phyloP scores from a whole-genome alignment of 1,140 invertebrate genomes.

The Acromyrmex charruanus region DNA sequence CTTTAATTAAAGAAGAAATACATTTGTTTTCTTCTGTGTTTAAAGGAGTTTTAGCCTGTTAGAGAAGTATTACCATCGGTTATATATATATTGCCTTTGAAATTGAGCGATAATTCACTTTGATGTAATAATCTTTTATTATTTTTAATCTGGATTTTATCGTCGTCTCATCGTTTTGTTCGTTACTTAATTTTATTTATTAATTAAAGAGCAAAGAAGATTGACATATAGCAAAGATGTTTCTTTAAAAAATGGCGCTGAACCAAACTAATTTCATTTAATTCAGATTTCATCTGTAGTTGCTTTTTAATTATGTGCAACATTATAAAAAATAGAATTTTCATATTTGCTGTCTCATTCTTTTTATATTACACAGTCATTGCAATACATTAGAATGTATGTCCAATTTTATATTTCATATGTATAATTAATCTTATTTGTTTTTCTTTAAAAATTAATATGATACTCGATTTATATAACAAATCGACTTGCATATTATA shows the following conservation, averaged over 20 bases:
- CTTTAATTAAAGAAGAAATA: not conserved
- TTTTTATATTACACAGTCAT: not conserved
- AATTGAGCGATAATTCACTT: constrained; percentile 9
- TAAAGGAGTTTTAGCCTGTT: not conserved
- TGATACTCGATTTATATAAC: not conserved
- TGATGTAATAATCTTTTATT: not conserved
- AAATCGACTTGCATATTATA: not conserved
- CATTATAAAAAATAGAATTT: not conserved
- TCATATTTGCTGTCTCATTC: not conserved
- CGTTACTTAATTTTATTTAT: not conserved
- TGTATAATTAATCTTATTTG: constrained; percentile 10
- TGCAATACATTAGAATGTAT: not conserved
- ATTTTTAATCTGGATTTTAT: not conserved
- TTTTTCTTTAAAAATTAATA: not conserved
- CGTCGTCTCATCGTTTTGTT: not conserved
- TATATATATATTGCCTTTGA: not conserved
- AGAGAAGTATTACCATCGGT: not conserved
- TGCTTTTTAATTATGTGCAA: not conserved
- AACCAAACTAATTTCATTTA: not conserved
- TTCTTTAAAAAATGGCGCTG: not conserved
- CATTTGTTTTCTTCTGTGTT: not conserved
- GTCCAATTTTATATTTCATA: not conserved
- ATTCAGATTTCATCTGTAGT: not conserved
- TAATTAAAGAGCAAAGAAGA: not conserved
- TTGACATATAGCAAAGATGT: not conserved